phyloP scores from a whole-genome alignment of 2,888 invertebrate species.

The Slavum lentiscoides region DNA sequence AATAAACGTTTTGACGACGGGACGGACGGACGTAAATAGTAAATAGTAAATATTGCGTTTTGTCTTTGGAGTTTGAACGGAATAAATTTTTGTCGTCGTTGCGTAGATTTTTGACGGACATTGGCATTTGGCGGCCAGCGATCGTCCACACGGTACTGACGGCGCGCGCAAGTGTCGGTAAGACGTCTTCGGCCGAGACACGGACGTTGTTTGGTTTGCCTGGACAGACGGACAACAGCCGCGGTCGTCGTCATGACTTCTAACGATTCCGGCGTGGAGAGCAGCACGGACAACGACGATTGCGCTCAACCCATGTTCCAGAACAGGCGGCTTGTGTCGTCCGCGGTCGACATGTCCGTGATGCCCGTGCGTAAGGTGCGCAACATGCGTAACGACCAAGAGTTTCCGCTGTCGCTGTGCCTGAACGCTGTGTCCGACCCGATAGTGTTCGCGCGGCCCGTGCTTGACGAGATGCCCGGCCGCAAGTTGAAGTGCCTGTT shows the following conservation, averaged over 20 bases:
- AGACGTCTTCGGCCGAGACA: not conserved
- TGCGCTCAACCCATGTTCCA: slow-evolving; percentile 58
- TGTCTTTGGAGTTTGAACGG: too few species aligned
- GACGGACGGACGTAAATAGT: too few species aligned
- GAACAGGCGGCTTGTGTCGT: not conserved
- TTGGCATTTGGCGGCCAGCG: too few species aligned
- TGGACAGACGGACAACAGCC: too few species aligned
- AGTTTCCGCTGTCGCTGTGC: slow-evolving; percentile 28
- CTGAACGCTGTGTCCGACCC: slow-evolving; percentile 33
- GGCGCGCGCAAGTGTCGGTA: not conserved
- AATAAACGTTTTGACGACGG: too few species aligned
- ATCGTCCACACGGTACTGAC: too few species aligned
- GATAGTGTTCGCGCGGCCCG: slow-evolving; percentile 18
- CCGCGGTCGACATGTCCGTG: not conserved
- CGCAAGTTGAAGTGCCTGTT: slow-evolving; percentile 52
- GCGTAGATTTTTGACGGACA: too few species aligned
- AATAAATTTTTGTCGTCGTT: too few species aligned
- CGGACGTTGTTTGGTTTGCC: too few species aligned
- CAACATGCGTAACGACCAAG: not conserved
- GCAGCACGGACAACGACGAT: slow-evolving; percentile 74
- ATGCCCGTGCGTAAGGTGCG: slow-evolving; percentile 1
- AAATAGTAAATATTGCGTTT: too few species aligned
- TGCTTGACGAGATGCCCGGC: slow-evolving; percentile 8
- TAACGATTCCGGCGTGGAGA: slow-evolving; percentile 74
- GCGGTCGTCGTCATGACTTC: slow-evolving; percentile 60